Conservation (phyloP, 2,888 invertebrate species). For the Idaea aversata region DNA sequence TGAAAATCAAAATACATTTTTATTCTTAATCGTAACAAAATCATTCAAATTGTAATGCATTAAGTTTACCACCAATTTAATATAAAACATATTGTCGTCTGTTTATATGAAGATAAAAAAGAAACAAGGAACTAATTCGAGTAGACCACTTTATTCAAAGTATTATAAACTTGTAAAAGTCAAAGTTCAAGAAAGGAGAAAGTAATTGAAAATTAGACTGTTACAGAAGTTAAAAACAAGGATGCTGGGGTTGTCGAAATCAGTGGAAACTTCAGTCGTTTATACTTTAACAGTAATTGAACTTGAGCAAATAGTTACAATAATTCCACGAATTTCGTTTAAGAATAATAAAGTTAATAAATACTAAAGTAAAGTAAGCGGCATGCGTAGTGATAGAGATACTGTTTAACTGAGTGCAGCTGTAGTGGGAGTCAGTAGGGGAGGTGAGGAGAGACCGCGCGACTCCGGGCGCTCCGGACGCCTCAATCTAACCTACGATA, state of each 20-base stretch:
- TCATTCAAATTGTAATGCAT: constrained; percentile 64
- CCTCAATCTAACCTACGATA: constrained; percentile 72
- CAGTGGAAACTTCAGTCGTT: constrained; percentile 40
- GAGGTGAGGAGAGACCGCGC: constrained; percentile 65
- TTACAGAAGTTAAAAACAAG: constrained; percentile 59
- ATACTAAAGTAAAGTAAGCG: constrained; percentile 70
- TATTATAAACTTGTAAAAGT: constrained; percentile 47
- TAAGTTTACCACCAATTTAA: constrained; percentile 27
- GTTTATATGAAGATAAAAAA: constrained; percentile 56
- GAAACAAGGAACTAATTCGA: constrained; percentile 49
- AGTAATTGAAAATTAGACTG: constrained; percentile 62
- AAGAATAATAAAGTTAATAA: constrained; percentile 47
- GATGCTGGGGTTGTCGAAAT: constrained; percentile 57
- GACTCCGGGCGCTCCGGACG: constrained; percentile 58
- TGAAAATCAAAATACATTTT: constrained; percentile 34
- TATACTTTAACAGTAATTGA: constrained; percentile 19
- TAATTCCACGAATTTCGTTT: constrained; percentile 49
- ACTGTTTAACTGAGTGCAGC: constrained; percentile 70
- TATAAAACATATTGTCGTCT: constrained; percentile 38
- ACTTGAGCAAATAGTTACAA: constrained; percentile 14
- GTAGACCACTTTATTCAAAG: constrained; percentile 49
- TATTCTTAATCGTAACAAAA: constrained; percentile 42
- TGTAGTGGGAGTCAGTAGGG: constrained; percentile 60
- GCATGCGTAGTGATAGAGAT: constrained; percentile 76
- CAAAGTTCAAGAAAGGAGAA: constrained; percentile 53